Base-by-base conservation (phyloP, 2,888 invertebrate genomes). In the Prenolepis imparis region DNA sequence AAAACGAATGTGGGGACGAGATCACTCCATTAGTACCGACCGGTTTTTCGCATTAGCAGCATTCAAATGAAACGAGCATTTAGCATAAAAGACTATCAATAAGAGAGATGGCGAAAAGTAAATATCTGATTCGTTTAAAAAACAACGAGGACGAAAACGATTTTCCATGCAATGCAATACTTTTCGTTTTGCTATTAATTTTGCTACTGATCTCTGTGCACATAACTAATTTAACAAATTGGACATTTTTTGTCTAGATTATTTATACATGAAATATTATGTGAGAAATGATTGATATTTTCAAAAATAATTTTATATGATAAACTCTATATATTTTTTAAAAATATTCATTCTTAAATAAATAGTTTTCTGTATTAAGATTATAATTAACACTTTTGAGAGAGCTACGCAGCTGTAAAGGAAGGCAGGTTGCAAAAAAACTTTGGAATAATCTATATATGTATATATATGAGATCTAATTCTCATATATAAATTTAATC, bases 31-130 rank as follows among this genome's bases (percentile, higher is more conserved):
- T 94, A 94, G 94, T 92, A 93, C 93, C 94, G 93, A 94, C 94
- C 93, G 93, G 93, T 94, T 94, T 94, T 94, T 94, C 93, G 92
- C 94, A 94, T 94, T 94, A 94, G 93, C 92, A 91, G 92, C 93
- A 94, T 94, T 94, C 93, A 93, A 94, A 94, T 94, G 94, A 93
- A 94, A 91, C 91, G 90, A 88, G 84, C 92, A 91, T 93, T 94
- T 94, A 94, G 93, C 94, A 94, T 94, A 94, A 94, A 94, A 94
- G 94, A 91, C 91, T 91, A 73, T 83, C 83, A 63, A 80, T 64
- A 28, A 87, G 87, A 85, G 78, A 78, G 44, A 66, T 83, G 52
- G 64, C 75, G 48, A 57, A 82, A 48, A 24, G 75, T 81, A 74
- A 73, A 81, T 28, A 24, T 63, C 52, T 0, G 39, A 39, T 12